Conservation (phyloP, 2,797 vertebrate genomes). For the Cichlasoma orientale region DNA sequence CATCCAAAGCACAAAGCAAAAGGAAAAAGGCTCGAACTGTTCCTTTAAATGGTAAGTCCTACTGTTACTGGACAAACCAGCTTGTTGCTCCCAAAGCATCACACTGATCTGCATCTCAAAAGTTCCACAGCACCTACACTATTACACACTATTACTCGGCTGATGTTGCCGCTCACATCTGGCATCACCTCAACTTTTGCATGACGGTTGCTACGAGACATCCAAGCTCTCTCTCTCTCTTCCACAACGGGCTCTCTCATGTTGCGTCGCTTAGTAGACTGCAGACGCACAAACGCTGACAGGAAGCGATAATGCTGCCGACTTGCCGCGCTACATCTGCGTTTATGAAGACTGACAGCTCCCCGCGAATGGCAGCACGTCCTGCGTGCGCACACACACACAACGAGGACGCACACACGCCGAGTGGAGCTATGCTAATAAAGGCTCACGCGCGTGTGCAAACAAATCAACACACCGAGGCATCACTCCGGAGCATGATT, state of each 20-base stretch:
- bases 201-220: conserved; percentile 12
- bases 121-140: not conserved
- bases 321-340: conserved; percentile 53
- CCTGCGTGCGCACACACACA: not conserved
- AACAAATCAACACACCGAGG: conserved; percentile 11
- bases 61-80: not conserved
- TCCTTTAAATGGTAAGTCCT: not conserved
- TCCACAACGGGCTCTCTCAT: not conserved
- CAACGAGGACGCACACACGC: not conserved
- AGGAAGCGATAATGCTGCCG: conserved; percentile 57
- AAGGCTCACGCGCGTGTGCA: conserved; percentile 21
- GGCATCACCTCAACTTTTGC: conserved; percentile 1
- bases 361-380: conserved; percentile 19
- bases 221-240: not conserved
- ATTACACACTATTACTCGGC: not conserved
- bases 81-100: not conserved
- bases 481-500: not conserved
- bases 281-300: conserved; percentile 56
- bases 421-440: not conserved
- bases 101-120: not conserved
- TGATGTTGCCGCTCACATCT: not conserved
- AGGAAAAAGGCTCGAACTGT: not conserved
- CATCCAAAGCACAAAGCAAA: not conserved
- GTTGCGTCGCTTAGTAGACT: conserved; percentile 44
- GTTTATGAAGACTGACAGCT: conserved; percentile 69